phyloP scores from a whole-genome alignment of 2,888 invertebrate genomes.

The Pecten maximus region DNA sequence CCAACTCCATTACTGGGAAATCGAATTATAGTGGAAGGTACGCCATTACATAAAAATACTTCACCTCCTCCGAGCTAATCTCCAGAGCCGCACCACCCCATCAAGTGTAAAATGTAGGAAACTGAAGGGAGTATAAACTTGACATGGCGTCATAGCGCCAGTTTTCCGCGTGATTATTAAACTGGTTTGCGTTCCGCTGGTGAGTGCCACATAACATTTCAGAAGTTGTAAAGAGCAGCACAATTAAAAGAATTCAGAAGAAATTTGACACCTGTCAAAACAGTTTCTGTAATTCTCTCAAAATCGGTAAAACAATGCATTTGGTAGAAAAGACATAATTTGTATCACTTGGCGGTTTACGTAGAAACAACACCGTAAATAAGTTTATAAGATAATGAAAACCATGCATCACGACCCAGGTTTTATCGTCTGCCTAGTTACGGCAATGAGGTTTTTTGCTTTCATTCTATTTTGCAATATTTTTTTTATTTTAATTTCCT shows the following conservation, averaged over 20 bases:
- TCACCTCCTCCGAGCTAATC: not conserved
- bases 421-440: no score
- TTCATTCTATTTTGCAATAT: no score
- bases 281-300: not conserved
- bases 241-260: not conserved
- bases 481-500: no score
- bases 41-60: not conserved
- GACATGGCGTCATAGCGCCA: not conserved
- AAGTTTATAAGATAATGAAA: not conserved
- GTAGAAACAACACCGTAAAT: not conserved
- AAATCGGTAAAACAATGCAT: not conserved
- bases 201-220: not conserved
- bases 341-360: not conserved
- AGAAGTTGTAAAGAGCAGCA: not conserved
- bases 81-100: not conserved
- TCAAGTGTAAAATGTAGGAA: not conserved
- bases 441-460: no score
- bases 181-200: not conserved
- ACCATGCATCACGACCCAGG: no score
- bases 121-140: not conserved
- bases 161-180: not conserved
- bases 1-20: not conserved
- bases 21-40: not conserved
- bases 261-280: conserved; percentile 16
- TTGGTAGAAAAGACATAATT: not conserved